Base-by-base conservation (phyloP, 2,888 invertebrate genomes). In the Phyllotreta striolata region DNA sequence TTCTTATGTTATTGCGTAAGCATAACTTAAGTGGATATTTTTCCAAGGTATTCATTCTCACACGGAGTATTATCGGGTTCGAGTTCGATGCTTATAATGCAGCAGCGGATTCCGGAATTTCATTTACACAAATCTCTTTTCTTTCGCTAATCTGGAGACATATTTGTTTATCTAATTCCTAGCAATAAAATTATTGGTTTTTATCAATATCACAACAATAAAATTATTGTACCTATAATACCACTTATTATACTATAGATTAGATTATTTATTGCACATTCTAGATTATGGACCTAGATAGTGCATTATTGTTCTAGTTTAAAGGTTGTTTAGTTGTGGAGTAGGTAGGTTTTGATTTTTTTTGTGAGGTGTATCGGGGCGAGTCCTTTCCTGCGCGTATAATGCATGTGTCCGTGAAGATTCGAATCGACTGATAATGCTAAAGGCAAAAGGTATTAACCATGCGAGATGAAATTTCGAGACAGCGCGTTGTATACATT, bases 401-500 rank as follows among this genome's bases (percentile, higher is more conserved):
- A 49, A 55, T 24, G 54, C 51, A 58, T 55, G 44, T 46, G 62
- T 55, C 64, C 49, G 44, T 57, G 39, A 62, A 66, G 66, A 66
- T 66, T 55, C 58, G 49, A 58, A 55, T 62, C 59, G 13, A 38
- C 60, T 55, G 66, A 63, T 63, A 64, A 64, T 59, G 39, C 54
- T 62, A 56, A 57, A 66, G 63, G 55, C 62, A 51, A 40, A 24
- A 47, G 52, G 46, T 46, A 63, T 62, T 57, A 61, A 57, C 61
- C 61, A 59, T 66, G 59, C 62, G 63, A 66, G 66, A 63, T 63
- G 63, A 55, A 63, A 63, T 58, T 54, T 51, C 34, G 57, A 63
- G 66, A 63, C 62, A 58, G 51, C 61, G 63, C 40, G 58, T 64
- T 66, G 64, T 62, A 58, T 64, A 64, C 66, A 66, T 66, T 64